Base-by-base conservation (phyloP, 2,888 invertebrate genomes). In the Meteorus colon region DNA sequence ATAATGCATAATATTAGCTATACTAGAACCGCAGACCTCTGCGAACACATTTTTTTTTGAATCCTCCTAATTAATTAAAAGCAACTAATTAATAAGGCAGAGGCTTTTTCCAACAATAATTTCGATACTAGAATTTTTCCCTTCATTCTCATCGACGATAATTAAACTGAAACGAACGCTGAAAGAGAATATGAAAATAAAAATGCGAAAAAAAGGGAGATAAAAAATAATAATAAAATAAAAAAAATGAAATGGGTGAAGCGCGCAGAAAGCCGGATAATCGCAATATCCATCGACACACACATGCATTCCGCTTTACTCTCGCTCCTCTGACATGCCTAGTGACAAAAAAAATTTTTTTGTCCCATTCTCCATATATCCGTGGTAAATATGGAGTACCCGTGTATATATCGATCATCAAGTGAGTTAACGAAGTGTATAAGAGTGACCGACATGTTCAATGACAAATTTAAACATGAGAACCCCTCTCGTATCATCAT, bases 231-330 rank as follows among this genome's bases (percentile, higher is more conserved):
- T 29, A 45, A 48, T 34, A 45, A 41, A 27, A 34, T 5, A 71
- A 60, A 62, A 51, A 34, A 67, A 34, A 76, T 75, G 48, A 69
- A 34, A 60, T 63, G 66, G 59, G 41, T 63, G 63, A 31, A 69
- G 63, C 51, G 51, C 45, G 51, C 45, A 70, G 37, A 74, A 70
- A 70, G 65, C 75, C 66, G 72, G 76, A 76, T 76, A 72, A 76
- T 76, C 72, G 72, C 66, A 73, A 76, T 76, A 72, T 76, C 72
- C 68, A 76, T 76, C 76, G 76, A 76, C 76, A 76, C 76, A 76
- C 75, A 34, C 65, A 24, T 41, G 65, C 24, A 70, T 70, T 65
- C 60, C 45, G 60, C 37, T 67, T 72, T 67, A 27, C 69, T 48
- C 60, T 62, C 37, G 19, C 41, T 66, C 27, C 67, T 75, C 65